phyloP scores from a whole-genome alignment of 2,113 vertebrate genomes.

The Gasterosteus aculeatus region DNA sequence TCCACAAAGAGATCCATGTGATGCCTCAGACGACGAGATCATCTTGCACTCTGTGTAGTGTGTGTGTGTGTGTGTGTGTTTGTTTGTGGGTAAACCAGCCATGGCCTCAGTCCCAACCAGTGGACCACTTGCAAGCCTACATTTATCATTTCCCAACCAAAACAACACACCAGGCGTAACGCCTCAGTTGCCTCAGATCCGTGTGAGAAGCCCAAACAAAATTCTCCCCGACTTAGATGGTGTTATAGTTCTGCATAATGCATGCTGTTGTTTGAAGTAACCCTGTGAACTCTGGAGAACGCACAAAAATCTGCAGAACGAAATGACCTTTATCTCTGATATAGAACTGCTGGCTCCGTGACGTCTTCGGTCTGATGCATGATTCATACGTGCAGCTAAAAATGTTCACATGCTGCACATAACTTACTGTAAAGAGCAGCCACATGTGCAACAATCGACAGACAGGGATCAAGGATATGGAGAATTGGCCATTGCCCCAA shows the following conservation, averaged over 20 bases:
- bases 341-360: not conserved
- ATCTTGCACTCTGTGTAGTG: slow-evolving; percentile 11
- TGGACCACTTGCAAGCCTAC: slow-evolving; percentile 13
- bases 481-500: not conserved
- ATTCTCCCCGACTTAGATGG: not conserved
- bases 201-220: slow-evolving; percentile 11
- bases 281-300: slow-evolving; percentile 13
- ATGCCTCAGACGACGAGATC: slow-evolving; percentile 55
- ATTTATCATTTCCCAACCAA: slow-evolving; percentile 23
- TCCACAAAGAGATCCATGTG: slow-evolving; percentile 38
- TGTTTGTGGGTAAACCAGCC: slow-evolving; percentile 14
- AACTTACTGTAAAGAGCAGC: slow-evolving; percentile 25
- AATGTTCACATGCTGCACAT: slow-evolving; percentile 42
- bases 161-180: not conserved
- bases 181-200: slow-evolving; percentile 1
- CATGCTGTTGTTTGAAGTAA: slow-evolving; percentile 17
- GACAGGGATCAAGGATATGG: not conserved
- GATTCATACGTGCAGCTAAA: slow-evolving; percentile 46
- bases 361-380: slow-evolving; percentile 39
- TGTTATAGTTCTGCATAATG: not conserved
- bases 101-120: slow-evolving; percentile 22
- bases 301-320: slow-evolving; percentile 23
- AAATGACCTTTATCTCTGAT: slow-evolving; percentile 1
- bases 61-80: slow-evolving; percentile 1
- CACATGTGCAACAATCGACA: not conserved